Percentiles rank a stretch among this genome's conserved stretches.
Conservation (phyloP, 2,797 vertebrate species). For the Ispidina picta region DNA sequence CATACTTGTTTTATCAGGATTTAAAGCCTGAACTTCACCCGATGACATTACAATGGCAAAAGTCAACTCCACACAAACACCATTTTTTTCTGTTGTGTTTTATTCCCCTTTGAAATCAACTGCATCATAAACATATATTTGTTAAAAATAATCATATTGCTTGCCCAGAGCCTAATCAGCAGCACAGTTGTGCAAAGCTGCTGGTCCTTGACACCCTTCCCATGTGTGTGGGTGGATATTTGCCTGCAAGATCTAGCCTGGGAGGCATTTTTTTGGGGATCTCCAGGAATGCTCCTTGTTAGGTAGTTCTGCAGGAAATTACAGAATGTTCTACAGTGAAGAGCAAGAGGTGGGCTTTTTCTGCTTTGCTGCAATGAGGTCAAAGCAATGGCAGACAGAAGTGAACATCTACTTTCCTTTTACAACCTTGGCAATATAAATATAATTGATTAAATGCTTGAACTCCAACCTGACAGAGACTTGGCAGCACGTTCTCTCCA, state of each 20-base stretch:
- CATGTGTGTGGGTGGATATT: neutral
- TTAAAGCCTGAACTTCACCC: neutral
- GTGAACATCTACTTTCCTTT: constrained; percentile 32
- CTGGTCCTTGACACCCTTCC: neutral
- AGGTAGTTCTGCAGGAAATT: neutral
- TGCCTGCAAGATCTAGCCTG: neutral
- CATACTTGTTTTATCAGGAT: neutral
- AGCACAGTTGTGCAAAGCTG: neutral
- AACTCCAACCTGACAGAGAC: constrained; percentile 14
- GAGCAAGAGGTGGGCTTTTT: neutral
- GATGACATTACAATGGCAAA: neutral
- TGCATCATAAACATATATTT: neutral
- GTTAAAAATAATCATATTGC: neutral
- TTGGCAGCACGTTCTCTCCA: constrained; percentile 52
- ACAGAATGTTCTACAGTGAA: neutral
- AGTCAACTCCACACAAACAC: neutral
- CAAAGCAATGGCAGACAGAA: neutral
- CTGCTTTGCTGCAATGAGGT: neutral
- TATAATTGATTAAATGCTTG: constrained; percentile 45
- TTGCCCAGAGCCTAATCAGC: neutral
- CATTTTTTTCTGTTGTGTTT: neutral
- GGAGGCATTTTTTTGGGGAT: neutral
- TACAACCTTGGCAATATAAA: constrained; percentile 33
- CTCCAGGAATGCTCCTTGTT: neutral
- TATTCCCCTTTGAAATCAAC: neutral